Percentiles rank a stretch among this genome's conserved stretches.
Evolutionary conservation across 2,797 vertebrate genomes (phyloP).

Genomic region (Capromys pilorides): DNA sequence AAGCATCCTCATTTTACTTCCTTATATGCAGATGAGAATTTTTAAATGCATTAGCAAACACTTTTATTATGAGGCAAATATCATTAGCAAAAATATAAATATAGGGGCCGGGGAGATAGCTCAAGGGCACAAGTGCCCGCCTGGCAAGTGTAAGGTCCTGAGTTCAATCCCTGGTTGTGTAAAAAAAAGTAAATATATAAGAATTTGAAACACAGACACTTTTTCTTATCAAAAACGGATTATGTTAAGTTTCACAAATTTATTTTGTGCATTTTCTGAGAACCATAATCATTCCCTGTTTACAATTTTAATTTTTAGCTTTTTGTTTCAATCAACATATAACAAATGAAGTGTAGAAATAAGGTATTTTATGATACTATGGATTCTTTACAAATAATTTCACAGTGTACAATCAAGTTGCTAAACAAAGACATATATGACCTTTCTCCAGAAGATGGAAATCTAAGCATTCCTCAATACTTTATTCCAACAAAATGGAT

Average conservation of each 20-base stretch:
- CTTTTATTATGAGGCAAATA: conserved; percentile 8
- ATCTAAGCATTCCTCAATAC: neutral
- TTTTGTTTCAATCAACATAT: neutral
- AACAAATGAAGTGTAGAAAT: neutral
- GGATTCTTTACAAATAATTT: neutral
- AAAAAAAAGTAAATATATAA: neutral
- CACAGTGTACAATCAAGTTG: neutral
- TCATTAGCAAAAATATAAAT: neutral
- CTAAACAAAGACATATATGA: neutral
- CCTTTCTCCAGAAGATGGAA: neutral
- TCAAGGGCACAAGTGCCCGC: no score
- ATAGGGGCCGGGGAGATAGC: no score
- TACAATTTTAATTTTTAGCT: neutral
- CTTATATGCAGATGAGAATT: neutral
- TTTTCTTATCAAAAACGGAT: neutral
- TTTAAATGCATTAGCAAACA: neutral
- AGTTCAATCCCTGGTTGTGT: no score
- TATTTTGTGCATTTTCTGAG: neutral
- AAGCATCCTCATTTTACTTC: neutral
- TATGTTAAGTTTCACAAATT: neutral
- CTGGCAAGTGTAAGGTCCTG: no score
- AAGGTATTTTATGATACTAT: neutral
- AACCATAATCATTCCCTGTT: neutral
- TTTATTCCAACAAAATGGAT: neutral
- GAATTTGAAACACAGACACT: neutral